Evolutionary conservation across 1,140 invertebrate genomes (phyloP).

Genomic region (Bombus terrestris): DNA sequence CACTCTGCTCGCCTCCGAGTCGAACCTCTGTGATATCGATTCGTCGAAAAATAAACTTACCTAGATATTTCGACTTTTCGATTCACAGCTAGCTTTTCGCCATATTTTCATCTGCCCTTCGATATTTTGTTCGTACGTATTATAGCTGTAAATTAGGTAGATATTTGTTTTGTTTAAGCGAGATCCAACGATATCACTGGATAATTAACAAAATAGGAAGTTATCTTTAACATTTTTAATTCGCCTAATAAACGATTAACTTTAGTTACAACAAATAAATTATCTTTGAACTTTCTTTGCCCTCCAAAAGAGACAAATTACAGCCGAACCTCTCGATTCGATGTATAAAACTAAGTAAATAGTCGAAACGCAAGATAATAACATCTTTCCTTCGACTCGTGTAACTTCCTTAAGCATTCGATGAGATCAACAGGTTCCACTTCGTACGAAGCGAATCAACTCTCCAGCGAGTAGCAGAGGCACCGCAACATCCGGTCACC

Average conservation of each 20-base stretch:
- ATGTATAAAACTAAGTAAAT: background rate
- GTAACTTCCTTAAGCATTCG: background rate
- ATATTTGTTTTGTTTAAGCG: no score
- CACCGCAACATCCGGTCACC: slow-evolving; percentile 12
- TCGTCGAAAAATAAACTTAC: slow-evolving; percentile 29
- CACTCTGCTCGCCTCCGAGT: slow-evolving; percentile 18
- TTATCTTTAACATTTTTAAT: no score
- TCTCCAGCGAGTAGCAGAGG: background rate
- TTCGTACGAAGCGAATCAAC: background rate
- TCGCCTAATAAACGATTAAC: no score
- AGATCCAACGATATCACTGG: no score
- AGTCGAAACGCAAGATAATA: background rate
- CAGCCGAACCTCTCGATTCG: background rate
- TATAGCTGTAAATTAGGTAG: no score
- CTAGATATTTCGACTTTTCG: background rate
- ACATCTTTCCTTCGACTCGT: background rate
- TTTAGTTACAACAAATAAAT: no score
- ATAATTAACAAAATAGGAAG: no score
- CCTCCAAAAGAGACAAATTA: background rate
- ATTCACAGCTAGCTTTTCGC: background rate
- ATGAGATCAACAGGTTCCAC: slow-evolving; percentile 45
- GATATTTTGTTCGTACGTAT: background rate
- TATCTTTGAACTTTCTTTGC: background rate
- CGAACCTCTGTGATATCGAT: slow-evolving; percentile 33
- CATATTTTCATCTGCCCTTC: background rate